phyloP scores from a whole-genome alignment of 2,797 vertebrate species.

The Perodicticus potto region DNA sequence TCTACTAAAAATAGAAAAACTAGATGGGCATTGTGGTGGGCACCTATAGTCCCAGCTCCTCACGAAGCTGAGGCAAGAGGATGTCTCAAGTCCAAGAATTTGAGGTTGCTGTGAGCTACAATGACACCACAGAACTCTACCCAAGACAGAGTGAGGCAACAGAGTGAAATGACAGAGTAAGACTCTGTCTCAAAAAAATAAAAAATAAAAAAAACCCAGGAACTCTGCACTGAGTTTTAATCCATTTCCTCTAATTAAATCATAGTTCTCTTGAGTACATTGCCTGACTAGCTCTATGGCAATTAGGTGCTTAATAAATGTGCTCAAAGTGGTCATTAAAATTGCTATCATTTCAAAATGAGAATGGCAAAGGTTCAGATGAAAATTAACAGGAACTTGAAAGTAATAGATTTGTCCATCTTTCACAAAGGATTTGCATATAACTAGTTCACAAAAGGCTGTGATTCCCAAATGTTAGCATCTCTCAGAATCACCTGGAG shows the following conservation, averaged over 20 bases:
- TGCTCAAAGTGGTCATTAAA: neutral
- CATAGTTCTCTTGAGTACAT: neutral
- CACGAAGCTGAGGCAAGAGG: too few relatives aligned
- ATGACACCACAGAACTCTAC: too few relatives aligned
- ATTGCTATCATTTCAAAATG: slow-evolving; percentile 38
- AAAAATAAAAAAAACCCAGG: neutral
- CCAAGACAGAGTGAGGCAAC: too few relatives aligned
- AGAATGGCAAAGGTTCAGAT: slow-evolving; percentile 13
- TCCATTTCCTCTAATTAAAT: neutral
- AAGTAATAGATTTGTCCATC: neutral
- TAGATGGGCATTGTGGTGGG: too few relatives aligned
- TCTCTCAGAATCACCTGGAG: neutral
- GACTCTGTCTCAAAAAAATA: too few relatives aligned
- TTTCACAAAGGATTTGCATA: slow-evolving; percentile 19
- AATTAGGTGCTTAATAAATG: neutral
- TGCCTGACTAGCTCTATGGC: neutral
- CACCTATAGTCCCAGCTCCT: too few relatives aligned
- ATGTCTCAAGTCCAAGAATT: too few relatives aligned
- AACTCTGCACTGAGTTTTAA: slow-evolving; percentile 8
- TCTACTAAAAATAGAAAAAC: too few relatives aligned
- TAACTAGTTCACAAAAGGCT: neutral
- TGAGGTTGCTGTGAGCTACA: too few relatives aligned
- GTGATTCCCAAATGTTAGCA: neutral
- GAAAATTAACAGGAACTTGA: slow-evolving; percentile 10
- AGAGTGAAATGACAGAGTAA: too few relatives aligned